Conservation (phyloP, 2,888 invertebrate genomes). For the Argyra leucocephala region DNA sequence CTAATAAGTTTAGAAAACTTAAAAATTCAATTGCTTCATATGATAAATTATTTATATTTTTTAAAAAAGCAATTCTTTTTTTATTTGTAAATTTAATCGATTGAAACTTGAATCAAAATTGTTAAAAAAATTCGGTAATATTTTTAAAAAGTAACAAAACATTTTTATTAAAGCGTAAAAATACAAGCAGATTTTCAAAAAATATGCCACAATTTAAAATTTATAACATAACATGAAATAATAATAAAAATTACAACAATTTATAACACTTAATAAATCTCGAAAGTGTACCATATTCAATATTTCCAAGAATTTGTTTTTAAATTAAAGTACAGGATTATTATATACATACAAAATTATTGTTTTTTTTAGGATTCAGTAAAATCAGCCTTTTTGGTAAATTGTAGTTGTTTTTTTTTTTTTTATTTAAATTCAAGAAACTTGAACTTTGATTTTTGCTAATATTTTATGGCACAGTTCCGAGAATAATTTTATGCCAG, state of each 20-base stretch:
- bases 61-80: too few species aligned
- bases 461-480: background rate
- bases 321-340: too few species aligned
- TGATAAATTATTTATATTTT: too few species aligned
- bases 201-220: slow-evolving; percentile 1
- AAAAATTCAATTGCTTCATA: too few species aligned
- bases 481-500: background rate
- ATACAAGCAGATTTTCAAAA: slow-evolving; percentile 1
- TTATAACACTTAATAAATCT: background rate
- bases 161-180: slow-evolving; percentile 6
- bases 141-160: slow-evolving; percentile 4
- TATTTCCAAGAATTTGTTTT: background rate
- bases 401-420: too few species aligned
- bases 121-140: background rate
- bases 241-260: background rate
- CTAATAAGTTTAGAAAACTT: too few species aligned
- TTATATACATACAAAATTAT: too few species aligned
- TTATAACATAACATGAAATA: slow-evolving; percentile 3
- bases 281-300: background rate
- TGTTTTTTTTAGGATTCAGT: too few species aligned
- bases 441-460: background rate
- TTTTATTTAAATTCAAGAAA: too few species aligned
- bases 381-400: too few species aligned
- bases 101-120: too few species aligned
- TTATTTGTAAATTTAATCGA: too few species aligned